phyloP scores from a whole-genome alignment of 2,113 vertebrate genomes.

The Azemiops feae region DNA sequence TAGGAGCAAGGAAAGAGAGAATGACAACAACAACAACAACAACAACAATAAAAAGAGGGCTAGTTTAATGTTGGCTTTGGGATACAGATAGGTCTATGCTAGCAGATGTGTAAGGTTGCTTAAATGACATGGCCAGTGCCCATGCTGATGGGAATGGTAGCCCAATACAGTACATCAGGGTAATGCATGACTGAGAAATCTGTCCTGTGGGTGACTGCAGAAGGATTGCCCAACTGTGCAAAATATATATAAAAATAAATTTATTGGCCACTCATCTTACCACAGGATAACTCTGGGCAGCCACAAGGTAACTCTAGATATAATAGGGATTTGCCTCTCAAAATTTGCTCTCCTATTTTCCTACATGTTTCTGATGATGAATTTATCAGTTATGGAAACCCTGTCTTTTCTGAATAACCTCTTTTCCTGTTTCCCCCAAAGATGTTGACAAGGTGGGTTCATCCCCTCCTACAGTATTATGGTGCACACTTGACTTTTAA shows the following conservation, averaged over 20 bases:
- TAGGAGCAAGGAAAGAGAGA: slow-evolving; percentile 53
- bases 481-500: background rate
- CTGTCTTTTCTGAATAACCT: background rate
- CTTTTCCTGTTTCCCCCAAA: background rate
- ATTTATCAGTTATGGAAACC: background rate
- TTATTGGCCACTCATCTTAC: too few species aligned
- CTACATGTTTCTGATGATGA: background rate
- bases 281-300: too few species aligned
- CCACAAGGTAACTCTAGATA: background rate
- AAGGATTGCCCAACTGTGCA: too few species aligned
- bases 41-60: too few species aligned
- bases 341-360: background rate
- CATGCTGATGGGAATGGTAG: background rate
- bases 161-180: background rate
- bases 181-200: background rate
- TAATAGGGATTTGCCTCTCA: background rate
- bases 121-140: background rate
- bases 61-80: too few species aligned
- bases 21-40: background rate
- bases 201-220: background rate
- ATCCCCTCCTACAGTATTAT: background rate
- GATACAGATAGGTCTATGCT: too few species aligned
- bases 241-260: too few species aligned
- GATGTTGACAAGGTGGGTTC: background rate
- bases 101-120: too few species aligned